Evolutionary conservation across 2,888 invertebrate genomes (phyloP), one percentile per base, ranked within the genome.

Genomic region (Phyto melanocephala): DNA sequence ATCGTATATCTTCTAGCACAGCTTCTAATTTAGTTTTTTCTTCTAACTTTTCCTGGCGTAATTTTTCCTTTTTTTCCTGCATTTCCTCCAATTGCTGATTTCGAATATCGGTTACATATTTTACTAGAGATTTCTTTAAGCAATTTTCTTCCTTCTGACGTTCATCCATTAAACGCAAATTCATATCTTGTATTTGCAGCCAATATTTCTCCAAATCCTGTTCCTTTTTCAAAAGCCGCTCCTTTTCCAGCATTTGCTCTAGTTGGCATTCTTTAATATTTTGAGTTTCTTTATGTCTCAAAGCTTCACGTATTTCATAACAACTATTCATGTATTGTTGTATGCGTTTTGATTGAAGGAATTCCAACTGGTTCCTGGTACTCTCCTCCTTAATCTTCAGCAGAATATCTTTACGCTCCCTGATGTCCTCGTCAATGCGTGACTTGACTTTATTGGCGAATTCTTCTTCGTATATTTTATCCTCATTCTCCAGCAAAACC

Each of bases 321-420:
- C 90, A 90, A 71, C 88, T 88, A n/a, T 85, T 72, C 87, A 90
- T 89, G 13, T 87, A 84, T 70, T 89, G 89, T 40, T 90, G 89
- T 15, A 87, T 71, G 11, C 87, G 87, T 81, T 89, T 90, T 3
- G 83, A 52, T 13, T 87, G 86, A 1, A 89, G 76, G 54, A 88
- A 90, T 54, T 86, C 78, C 56, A 86, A 84, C 1, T 86, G 86
- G 1, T 85, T 84, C 58, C 81, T 83, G 2, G 79, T 84, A 8
- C 85, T 86, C 42, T 87, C 84, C 75, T 87, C 88, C 78, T 88
- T 88, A 63, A 89, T 87, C 40, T 86, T 87, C 8, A 87, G 63
- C 75, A 90, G 77, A 5, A 86, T 85, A 35, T 87, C 85, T 75
- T 88, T 89, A 0, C 91, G 89, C 13, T 86, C 80, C 2, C 85